Evolutionary conservation across 2,113 vertebrate species (phyloP).

Genomic region (Circaetus gallicus): DNA sequence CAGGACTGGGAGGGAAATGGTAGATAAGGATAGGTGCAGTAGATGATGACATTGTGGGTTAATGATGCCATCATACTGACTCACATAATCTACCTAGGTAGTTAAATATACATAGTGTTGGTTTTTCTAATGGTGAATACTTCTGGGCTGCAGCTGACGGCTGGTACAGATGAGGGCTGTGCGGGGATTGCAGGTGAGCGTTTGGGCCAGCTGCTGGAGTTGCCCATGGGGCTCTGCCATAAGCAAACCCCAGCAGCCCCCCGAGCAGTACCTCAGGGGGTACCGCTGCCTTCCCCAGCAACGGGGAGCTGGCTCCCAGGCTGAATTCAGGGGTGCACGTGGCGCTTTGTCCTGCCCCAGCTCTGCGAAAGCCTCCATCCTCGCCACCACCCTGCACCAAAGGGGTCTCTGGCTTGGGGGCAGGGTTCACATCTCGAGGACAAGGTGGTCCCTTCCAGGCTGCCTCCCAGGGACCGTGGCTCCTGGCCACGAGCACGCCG

Average conservation of each 20-base stretch:
- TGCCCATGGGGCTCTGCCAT: background rate
- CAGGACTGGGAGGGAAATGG: background rate
- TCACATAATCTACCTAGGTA: background rate
- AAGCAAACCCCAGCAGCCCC: background rate
- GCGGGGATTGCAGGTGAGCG: background rate
- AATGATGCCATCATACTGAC: background rate
- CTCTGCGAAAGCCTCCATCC: background rate
- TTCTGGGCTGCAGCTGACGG: rapidly evolving
- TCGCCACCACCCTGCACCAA: background rate
- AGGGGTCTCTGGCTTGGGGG: background rate
- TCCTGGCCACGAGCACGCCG: rapidly evolving
- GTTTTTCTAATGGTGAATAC: background rate
- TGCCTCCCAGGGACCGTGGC: background rate
- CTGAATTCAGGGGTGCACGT: rapidly evolving
- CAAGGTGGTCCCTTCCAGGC: background rate
- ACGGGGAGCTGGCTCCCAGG: background rate
- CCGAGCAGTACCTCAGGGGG: rapidly evolving
- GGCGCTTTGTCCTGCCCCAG: background rate
- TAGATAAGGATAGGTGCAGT: background rate
- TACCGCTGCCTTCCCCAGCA: rapidly evolving
- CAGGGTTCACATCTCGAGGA: background rate
- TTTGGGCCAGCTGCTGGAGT: background rate
- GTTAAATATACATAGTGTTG: background rate
- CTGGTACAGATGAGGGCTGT: background rate
- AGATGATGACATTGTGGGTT: background rate